phyloP scores from a whole-genome alignment of 2,888 invertebrate genomes.

The Torymus tubicola region DNA sequence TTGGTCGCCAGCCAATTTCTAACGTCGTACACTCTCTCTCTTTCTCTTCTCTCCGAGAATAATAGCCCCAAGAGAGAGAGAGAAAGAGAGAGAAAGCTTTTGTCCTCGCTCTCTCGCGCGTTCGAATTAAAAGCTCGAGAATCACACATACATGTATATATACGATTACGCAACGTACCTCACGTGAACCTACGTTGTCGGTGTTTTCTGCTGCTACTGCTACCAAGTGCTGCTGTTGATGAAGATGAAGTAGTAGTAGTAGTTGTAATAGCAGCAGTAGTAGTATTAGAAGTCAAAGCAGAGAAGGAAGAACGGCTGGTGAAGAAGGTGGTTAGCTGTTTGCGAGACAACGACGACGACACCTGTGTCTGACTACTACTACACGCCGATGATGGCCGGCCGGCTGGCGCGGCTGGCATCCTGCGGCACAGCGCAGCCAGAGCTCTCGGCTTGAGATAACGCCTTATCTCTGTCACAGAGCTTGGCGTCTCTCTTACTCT shows the following conservation, averaged over 20 bases:
- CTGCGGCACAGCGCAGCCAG: slow-evolving; percentile 56
- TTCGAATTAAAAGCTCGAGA: slow-evolving; percentile 10
- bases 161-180: slow-evolving; percentile 13
- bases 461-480: no score
- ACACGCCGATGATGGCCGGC: slow-evolving; percentile 56
- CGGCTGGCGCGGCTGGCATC: slow-evolving; percentile 66
- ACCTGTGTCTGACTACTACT: slow-evolving; percentile 53
- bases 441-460: background rate
- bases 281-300: no score
- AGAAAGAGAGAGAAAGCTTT: no score
- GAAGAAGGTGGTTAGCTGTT: no score
- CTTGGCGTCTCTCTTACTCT: no score
- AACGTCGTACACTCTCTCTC: background rate
- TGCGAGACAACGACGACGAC: no score
- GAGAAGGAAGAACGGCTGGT: no score
- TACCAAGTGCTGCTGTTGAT: no score
- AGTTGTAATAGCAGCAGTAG: no score
- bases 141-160: no score
- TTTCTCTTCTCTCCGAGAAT: background rate
- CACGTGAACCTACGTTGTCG: background rate
- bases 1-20: slow-evolving; percentile 53
- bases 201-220: background rate
- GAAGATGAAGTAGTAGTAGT: no score
- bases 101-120: background rate
- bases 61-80: no score